A percentile compares a stretch with the other conserved stretches of the same genome.
phyloP scores from a whole-genome alignment of 2,888 invertebrate genomes.

The Acrobasis suavella region DNA sequence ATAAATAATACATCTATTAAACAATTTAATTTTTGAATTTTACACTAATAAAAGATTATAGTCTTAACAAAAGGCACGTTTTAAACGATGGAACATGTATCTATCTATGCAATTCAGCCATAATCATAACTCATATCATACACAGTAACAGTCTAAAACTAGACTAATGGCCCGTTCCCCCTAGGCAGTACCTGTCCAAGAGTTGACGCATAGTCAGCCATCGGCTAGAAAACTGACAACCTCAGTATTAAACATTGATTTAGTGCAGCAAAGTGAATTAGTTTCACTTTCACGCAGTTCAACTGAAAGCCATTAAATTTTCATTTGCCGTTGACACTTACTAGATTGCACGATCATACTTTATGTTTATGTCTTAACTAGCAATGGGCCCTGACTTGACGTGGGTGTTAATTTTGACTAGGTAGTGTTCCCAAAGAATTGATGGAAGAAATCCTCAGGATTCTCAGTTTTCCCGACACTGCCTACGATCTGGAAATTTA shows the following conservation, averaged over 20 bases:
- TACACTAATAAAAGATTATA: too few species aligned
- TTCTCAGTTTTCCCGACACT: too few species aligned
- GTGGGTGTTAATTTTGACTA: too few species aligned
- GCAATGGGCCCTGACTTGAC: neutral
- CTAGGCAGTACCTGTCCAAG: slow-evolving; percentile 4
- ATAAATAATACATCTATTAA: too few species aligned
- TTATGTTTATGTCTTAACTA: neutral
- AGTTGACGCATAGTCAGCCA: neutral
- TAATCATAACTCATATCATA: too few species aligned
- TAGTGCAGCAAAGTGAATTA: slow-evolving; percentile 18
- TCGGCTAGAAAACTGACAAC: slow-evolving; percentile 13
- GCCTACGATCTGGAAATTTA: too few species aligned
- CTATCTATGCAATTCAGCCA: too few species aligned
- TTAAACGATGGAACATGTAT: too few species aligned
- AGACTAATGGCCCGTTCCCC: neutral
- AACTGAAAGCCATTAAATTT: slow-evolving; percentile 15
- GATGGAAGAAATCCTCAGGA: too few species aligned
- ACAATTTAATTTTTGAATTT: too few species aligned
- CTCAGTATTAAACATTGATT: slow-evolving; percentile 13
- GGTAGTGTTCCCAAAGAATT: too few species aligned
- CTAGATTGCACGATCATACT: slow-evolving; percentile 4
- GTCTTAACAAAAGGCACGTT: too few species aligned
- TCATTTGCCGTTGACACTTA: slow-evolving; percentile 15
- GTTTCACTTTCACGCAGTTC: slow-evolving; percentile 17
- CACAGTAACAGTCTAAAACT: neutral